These are phyloP conservation scores for Empidonax alnorum DNA, from an alignment of 2,113 vertebrate genomes.

Conservation along the genomic window DNA sequence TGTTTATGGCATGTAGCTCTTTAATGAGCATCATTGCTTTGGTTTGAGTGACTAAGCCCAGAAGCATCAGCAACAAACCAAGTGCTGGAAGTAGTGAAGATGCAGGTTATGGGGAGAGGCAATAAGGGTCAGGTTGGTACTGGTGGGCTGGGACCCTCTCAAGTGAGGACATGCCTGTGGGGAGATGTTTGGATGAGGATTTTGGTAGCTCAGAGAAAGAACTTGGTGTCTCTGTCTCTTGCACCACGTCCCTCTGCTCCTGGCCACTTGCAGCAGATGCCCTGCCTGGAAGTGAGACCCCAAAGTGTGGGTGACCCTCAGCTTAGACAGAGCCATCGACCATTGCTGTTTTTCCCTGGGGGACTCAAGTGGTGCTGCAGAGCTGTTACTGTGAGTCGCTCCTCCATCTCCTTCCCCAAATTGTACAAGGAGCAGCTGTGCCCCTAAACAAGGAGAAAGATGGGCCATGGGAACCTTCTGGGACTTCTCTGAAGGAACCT, in stretches of 20 bases:
- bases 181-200: not conserved
- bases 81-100: not conserved
- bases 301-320: not conserved
- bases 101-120: not conserved
- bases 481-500: not conserved
- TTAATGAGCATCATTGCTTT: not conserved
- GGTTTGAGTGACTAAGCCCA: not conserved
- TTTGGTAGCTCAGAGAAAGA: not conserved
- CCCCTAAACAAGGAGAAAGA: not conserved
- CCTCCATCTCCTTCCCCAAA: not conserved
- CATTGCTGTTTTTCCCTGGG: not conserved
- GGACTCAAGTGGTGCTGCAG: not conserved
- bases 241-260: fast-evolving
- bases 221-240: not conserved
- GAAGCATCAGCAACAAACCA: not conserved
- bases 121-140: not conserved
- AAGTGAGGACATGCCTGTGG: not conserved
- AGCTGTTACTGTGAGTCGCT: fast-evolving
- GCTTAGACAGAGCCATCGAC: no score
- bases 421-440: not conserved
- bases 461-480: not conserved
- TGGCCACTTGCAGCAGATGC: not conserved
- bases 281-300: not conserved
- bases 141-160: fast-evolving
- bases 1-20: not conserved